Conservation (phyloP, 2,888 invertebrate genomes). For the Cotesia congregata region DNA sequence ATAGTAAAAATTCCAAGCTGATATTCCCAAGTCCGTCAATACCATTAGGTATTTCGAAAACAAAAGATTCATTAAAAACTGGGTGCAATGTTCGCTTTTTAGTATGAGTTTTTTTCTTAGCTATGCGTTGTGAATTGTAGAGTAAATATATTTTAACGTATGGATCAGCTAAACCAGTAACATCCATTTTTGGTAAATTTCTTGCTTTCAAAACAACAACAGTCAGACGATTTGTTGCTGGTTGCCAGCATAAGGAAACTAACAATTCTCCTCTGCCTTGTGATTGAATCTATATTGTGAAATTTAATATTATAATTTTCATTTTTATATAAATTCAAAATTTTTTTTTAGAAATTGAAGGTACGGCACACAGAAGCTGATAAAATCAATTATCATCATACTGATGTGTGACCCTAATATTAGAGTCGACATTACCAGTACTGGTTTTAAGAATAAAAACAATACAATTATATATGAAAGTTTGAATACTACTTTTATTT, state of each 20-base stretch:
- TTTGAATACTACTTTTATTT: too few relatives aligned
- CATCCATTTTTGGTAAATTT: slow-evolving; percentile 98
- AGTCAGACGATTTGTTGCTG: slow-evolving; percentile 94
- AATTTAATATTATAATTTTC: not conserved
- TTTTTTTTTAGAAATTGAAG: too few relatives aligned
- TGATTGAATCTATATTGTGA: slow-evolving; percentile 80
- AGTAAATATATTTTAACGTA: slow-evolving; percentile 97
- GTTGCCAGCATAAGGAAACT: slow-evolving; percentile 98
- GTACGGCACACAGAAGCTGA: too few relatives aligned
- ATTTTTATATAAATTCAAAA: too few relatives aligned
- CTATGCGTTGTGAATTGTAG: slow-evolving; percentile 97
- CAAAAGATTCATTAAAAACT: slow-evolving; percentile 99
- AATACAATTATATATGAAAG: too few relatives aligned
- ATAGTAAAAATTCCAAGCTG: slow-evolving; percentile 87
- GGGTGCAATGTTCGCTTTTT: slow-evolving; percentile 98
- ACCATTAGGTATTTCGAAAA: slow-evolving; percentile 93
- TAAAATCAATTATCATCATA: too few relatives aligned
- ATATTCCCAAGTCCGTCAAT: slow-evolving; percentile 85
- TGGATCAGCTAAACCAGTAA: slow-evolving; percentile 96
- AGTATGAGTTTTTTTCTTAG: slow-evolving; percentile 99
- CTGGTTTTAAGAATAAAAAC: too few relatives aligned
- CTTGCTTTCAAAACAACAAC: slow-evolving; percentile 97
- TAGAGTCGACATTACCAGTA: too few relatives aligned
- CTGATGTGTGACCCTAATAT: too few relatives aligned
- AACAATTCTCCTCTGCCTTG: slow-evolving; percentile 95